phyloP scores from a whole-genome alignment of 1,140 invertebrate genomes.

The Hermetia illucens region DNA sequence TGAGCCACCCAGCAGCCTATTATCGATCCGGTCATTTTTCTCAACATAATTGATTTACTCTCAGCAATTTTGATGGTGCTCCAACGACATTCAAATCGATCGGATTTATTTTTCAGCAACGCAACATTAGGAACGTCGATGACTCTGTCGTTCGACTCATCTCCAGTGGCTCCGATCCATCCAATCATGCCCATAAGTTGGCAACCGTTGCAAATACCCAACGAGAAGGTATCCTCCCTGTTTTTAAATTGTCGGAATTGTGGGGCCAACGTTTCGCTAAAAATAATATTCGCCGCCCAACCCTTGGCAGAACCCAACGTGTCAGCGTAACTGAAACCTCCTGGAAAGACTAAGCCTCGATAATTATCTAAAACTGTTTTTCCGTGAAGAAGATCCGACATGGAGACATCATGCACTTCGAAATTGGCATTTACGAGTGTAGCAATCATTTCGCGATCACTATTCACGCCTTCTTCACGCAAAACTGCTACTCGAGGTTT shows the following conservation, averaged over 20 bases:
- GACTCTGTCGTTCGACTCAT: constrained; percentile 9
- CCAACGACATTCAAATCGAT: constrained; percentile 84
- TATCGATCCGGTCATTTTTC: constrained; percentile 67
- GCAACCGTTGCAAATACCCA: constrained; percentile 96
- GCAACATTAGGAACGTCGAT: constrained; percentile 46
- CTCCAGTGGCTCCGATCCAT: constrained; percentile 47
- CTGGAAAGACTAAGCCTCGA: constrained; percentile 84
- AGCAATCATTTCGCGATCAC: constrained; percentile 95
- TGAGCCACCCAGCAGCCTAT: constrained; percentile 96
- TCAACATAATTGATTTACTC: constrained; percentile 69
- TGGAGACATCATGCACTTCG: constrained; percentile 81
- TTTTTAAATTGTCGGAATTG: constrained; percentile 62
- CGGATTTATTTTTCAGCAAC: constrained; percentile 75
- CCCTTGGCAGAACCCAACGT: constrained; percentile 94
- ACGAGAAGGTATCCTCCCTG: constrained; percentile 76
- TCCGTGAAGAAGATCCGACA: constrained; percentile 68
- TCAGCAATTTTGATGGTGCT: constrained; percentile 57
- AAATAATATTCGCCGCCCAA: constrained; percentile 86
- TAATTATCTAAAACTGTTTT: constrained; percentile 63
- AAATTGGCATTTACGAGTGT: constrained; percentile 84
- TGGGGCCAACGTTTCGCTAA: constrained; percentile 42
- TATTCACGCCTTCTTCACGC: constrained; percentile 93
- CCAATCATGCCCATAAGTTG: constrained; percentile 84
- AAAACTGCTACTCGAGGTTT: constrained; percentile 72
- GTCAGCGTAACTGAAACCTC: constrained; percentile 97